A percentile compares a stretch with the other conserved stretches of the same genome.
Evolutionary conservation across 2,113 vertebrate genomes (phyloP).

Genomic region (Sinosuthora webbiana): DNA sequence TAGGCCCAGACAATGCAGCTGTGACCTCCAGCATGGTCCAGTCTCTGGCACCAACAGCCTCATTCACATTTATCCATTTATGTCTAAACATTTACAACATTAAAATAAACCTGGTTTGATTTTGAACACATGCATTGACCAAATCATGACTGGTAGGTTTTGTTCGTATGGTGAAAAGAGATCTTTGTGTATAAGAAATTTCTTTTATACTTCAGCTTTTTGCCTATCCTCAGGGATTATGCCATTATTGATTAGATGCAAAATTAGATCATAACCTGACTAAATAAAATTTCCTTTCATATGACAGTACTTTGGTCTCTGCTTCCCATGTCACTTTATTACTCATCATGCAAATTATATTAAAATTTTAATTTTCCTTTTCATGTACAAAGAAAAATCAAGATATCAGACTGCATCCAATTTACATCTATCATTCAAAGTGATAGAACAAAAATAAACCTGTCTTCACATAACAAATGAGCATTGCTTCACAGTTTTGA

Average conservation of each 20-base stretch:
- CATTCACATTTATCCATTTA: neutral
- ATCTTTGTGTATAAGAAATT: neutral
- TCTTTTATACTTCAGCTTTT: neutral
- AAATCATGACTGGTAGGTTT: neutral
- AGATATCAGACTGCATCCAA: constrained; percentile 19
- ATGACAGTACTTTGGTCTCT: constrained; percentile 24
- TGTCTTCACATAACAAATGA: constrained; percentile 1
- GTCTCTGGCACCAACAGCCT: neutral
- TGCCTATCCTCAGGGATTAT: neutral
- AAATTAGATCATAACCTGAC: constrained; percentile 13
- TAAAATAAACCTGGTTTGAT: neutral
- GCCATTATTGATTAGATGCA: constrained; percentile 18
- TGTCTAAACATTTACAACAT: neutral
- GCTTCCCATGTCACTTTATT: constrained; percentile 9
- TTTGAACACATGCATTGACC: neutral
- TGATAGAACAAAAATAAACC: constrained; percentile 19
- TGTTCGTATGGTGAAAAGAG: neutral
- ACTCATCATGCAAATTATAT: constrained; percentile 27
- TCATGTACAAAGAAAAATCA: constrained; percentile 6
- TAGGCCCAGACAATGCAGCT: accelerated
- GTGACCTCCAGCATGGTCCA: accelerated
- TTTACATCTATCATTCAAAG: constrained; percentile 49
- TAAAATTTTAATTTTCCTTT: constrained; percentile 44
- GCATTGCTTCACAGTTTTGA: neutral
- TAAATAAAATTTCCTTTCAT: constrained; percentile 37